Percentiles rank a stretch among this genome's conserved stretches.
Evolutionary conservation across 2,888 invertebrate species (phyloP).

Genomic region (Lasioglossum morio): DNA sequence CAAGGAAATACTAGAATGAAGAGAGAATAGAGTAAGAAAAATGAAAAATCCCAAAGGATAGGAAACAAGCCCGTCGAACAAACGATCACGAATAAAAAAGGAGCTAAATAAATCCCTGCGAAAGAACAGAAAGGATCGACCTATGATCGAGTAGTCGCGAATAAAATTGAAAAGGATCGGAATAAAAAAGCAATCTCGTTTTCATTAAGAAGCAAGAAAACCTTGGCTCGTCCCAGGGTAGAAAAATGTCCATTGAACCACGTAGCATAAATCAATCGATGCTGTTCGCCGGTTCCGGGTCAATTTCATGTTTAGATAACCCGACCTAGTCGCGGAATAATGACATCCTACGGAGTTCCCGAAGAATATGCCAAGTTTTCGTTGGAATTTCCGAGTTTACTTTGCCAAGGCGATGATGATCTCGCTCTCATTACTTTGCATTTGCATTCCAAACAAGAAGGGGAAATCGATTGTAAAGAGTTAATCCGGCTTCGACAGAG

Average conservation of each 20-base stretch:
- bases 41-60: too few relatives aligned
- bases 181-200: neutral
- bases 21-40: too few relatives aligned
- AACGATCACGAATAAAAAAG: too few relatives aligned
- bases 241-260: neutral
- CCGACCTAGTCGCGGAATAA: neutral
- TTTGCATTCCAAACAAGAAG: constrained; percentile 4
- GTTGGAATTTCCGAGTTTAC: neutral
- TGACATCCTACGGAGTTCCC: neutral
- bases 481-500: neutral
- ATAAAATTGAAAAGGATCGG: too few relatives aligned
- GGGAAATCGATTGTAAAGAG: neutral
- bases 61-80: too few relatives aligned
- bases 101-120: too few relatives aligned
- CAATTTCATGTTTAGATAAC: constrained; percentile 28
- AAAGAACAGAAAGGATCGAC: too few relatives aligned
- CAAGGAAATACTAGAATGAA: too few relatives aligned
- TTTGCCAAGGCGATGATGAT: neutral
- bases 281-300: neutral
- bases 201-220: neutral
- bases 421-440: neutral
- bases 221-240: neutral
- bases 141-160: neutral
- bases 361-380: neutral
- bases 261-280: neutral